These are phyloP conservation scores for Brenthis ino DNA, from an alignment of 2,888 invertebrate genomes.

Conservation along the genomic window DNA sequence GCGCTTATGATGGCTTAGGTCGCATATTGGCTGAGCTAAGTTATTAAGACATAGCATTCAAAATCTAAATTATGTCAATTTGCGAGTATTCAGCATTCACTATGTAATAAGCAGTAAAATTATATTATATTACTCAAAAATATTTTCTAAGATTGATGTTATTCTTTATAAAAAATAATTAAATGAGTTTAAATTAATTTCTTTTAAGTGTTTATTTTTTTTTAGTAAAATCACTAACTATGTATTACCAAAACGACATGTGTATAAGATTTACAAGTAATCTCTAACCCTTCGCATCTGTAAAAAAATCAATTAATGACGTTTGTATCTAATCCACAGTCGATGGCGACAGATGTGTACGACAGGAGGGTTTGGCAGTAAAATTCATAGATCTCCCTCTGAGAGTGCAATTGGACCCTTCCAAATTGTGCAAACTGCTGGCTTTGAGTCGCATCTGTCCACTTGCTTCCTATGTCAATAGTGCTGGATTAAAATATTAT, in stretches of 20 bases:
- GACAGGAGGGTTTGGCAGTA: slow-evolving; percentile 69
- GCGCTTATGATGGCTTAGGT: slow-evolving; percentile 23
- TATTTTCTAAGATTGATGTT: too few species aligned
- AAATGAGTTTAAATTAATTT: too few species aligned
- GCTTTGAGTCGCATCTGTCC: slow-evolving; percentile 75
- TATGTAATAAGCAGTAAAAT: not conserved
- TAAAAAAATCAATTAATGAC: slow-evolving; percentile 75
- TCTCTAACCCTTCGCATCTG: slow-evolving; percentile 64
- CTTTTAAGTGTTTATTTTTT: too few species aligned
- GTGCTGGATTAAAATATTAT: slow-evolving; percentile 37
- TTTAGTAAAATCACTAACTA: not conserved
- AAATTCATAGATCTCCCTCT: slow-evolving; percentile 72
- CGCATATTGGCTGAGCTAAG: slow-evolving; percentile 15
- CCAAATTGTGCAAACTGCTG: slow-evolving; percentile 76
- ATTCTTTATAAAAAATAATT: too few species aligned
- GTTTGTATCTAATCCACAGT: slow-evolving; percentile 71
- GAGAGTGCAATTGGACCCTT: slow-evolving; percentile 55
- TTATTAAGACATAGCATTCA: not conserved
- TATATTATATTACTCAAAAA: not conserved
- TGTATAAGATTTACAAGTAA: slow-evolving; percentile 55
- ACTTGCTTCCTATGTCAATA: slow-evolving; percentile 52
- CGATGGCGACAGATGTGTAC: slow-evolving; percentile 76
- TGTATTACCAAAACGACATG: slow-evolving; percentile 46
- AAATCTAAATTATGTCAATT: not conserved
- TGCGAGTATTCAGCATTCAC: not conserved